These are phyloP conservation scores for Pocota personata DNA, from an alignment of 2,888 invertebrate species.

Conservation along the genomic window DNA sequence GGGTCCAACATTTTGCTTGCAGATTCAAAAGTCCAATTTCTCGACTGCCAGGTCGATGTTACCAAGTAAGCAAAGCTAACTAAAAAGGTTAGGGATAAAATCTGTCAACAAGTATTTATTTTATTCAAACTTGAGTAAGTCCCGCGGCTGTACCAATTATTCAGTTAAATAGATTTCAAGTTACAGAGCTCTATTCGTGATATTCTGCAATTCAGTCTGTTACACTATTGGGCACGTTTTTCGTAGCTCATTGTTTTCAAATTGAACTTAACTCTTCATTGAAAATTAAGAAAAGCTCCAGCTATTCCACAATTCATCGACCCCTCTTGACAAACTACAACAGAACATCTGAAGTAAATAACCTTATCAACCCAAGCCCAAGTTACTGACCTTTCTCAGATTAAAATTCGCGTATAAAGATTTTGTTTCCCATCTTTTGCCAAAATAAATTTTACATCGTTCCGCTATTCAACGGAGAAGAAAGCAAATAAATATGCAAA, in stretches of 20 bases:
- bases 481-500: neutral
- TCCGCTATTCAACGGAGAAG: constrained; percentile 1
- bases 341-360: neutral
- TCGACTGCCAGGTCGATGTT: no score
- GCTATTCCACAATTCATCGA: constrained; percentile 27
- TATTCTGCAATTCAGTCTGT: neutral
- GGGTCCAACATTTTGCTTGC: no score
- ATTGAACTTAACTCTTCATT: neutral
- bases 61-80: no score
- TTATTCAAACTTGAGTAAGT: no score
- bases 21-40: no score
- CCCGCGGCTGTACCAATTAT: neutral
- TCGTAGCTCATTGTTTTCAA: constrained; percentile 11
- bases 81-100: no score
- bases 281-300: neutral
- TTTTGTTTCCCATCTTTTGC: neutral
- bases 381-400: constrained; percentile 59
- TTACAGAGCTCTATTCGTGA: neutral
- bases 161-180: constrained; percentile 10
- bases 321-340: constrained; percentile 35
- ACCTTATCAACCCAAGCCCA: constrained; percentile 9
- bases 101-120: no score
- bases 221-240: constrained; percentile 44
- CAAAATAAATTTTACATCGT: neutral
- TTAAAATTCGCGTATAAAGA: neutral